Conservation (phyloP, 1,140 invertebrate genomes). For the Varroa destructor region DNA sequence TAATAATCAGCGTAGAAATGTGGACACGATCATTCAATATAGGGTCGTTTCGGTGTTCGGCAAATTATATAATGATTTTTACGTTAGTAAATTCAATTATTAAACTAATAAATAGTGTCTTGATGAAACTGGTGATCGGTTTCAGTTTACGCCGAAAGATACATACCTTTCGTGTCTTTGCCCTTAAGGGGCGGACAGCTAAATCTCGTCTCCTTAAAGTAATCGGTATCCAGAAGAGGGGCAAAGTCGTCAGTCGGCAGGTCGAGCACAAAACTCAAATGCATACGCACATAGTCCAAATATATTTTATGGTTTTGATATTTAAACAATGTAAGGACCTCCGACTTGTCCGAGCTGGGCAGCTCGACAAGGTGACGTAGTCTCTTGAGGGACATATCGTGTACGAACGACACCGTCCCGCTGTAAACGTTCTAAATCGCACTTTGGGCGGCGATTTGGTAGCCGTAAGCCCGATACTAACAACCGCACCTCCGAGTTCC, state of each 20-base stretch:
- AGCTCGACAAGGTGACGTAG: slow-evolving; percentile 26
- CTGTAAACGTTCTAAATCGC: no score
- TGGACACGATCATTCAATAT: no score
- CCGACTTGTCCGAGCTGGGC: slow-evolving; percentile 21
- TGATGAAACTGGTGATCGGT: not conserved
- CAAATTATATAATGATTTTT: no score
- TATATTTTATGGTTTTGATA: slow-evolving; percentile 19
- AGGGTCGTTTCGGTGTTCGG: no score
- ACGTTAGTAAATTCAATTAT: no score
- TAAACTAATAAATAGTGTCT: no score
- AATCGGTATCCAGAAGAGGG: slow-evolving; percentile 26
- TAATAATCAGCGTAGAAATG: no score
- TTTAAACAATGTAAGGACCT: slow-evolving; percentile 21
- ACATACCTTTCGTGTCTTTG: slow-evolving; percentile 26
- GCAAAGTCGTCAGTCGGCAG: slow-evolving; percentile 21
- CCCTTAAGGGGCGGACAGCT: slow-evolving; percentile 19
- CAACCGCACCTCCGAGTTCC: no score
- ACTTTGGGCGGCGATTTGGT: no score
- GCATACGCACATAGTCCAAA: slow-evolving; percentile 26
- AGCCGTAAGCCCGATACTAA: no score
- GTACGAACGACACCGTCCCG: not conserved
- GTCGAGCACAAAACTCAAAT: slow-evolving; percentile 24
- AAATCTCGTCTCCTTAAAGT: slow-evolving; percentile 25
- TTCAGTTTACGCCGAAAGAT: not conserved
- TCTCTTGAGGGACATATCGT: slow-evolving; percentile 4